These are phyloP conservation scores for Rhabditophanes sp. DNA, from an alignment of 2,888 invertebrate species.

Conservation along the genomic window DNA sequence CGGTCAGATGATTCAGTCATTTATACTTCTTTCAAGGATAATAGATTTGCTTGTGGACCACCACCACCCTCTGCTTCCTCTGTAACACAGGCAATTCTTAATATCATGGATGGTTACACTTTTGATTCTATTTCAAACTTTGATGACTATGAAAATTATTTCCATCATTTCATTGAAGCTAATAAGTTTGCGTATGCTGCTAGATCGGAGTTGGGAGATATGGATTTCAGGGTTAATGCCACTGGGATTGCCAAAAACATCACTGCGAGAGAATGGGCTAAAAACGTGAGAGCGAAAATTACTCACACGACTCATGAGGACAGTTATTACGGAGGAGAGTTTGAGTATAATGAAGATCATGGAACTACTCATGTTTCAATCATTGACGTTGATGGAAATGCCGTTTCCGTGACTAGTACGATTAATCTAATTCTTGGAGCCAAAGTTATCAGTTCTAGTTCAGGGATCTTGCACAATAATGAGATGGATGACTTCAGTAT, in stretches of 20 bases:
- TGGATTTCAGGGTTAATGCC: slow-evolving; percentile 50
- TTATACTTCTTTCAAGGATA: slow-evolving; percentile 29
- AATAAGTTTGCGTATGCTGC: slow-evolving; percentile 79
- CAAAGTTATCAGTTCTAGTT: slow-evolving; percentile 57
- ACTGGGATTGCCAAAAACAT: slow-evolving; percentile 28
- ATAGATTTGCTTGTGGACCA: slow-evolving; percentile 59
- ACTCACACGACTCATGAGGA: slow-evolving; percentile 29
- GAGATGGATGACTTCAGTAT: slow-evolving; percentile 80
- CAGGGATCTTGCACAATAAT: slow-evolving; percentile 77
- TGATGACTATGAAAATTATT: slow-evolving; percentile 49
- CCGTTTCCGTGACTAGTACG: slow-evolving; percentile 77
- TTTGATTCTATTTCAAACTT: slow-evolving; percentile 7
- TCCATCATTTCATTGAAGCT: slow-evolving; percentile 70
- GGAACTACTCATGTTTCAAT: slow-evolving; percentile 83
- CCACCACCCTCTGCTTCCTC: slow-evolving; percentile 74
- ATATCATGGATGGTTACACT: slow-evolving; percentile 54
- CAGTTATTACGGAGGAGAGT: slow-evolving; percentile 34
- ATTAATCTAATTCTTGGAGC: slow-evolving; percentile 71
- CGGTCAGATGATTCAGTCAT: slow-evolving; percentile 25
- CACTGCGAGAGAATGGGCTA: slow-evolving; percentile 27
- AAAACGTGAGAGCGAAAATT: slow-evolving; percentile 21
- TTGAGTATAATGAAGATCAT: slow-evolving; percentile 46
- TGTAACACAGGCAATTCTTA: slow-evolving; percentile 64
- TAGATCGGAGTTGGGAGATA: slow-evolving; percentile 67
- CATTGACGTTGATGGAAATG: slow-evolving; percentile 62